These are phyloP conservation scores for Condylostylus longicornis DNA, from an alignment of 1,140 invertebrate genomes.

Conservation along the genomic window DNA sequence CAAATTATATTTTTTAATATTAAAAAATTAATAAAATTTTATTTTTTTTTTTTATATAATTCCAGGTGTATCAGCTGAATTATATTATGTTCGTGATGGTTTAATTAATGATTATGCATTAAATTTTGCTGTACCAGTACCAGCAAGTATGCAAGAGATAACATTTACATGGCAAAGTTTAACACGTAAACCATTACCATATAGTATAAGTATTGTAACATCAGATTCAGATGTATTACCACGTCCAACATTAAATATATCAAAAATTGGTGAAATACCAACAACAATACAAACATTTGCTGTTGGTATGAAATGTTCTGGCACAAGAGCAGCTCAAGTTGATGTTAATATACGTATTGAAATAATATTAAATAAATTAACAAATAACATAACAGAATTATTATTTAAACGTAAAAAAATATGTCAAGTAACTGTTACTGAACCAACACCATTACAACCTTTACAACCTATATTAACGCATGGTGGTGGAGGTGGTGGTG, in stretches of 20 bases:
- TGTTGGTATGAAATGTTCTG: conserved; percentile 65
- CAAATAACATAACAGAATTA: conserved; percentile 54
- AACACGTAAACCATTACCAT: conserved; percentile 54
- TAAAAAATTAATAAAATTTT: too few relatives aligned
- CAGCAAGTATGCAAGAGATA: conserved; percentile 60
- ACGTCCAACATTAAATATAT: conserved; percentile 66
- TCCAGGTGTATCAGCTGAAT: conserved; percentile 65
- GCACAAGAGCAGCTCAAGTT: conserved; percentile 63
- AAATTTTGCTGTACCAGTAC: conserved; percentile 69
- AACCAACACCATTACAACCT: too few relatives aligned
- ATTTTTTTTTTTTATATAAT: conserved; percentile 3
- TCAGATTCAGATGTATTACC: conserved; percentile 57
- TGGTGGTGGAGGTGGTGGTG: too few relatives aligned
- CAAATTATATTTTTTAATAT: too few relatives aligned
- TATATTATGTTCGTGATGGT: conserved; percentile 81
- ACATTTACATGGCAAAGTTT: conserved; percentile 79
- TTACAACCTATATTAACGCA: too few relatives aligned
- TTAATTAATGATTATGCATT: conserved; percentile 76
- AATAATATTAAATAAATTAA: conserved; percentile 52
- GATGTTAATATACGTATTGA: conserved; percentile 69
- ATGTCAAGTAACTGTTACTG: conserved; percentile 58
- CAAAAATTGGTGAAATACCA: conserved; percentile 61
- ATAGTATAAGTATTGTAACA: conserved; percentile 60
- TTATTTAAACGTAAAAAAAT: conserved; percentile 72
- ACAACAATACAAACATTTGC: conserved; percentile 63